A percentile compares a stretch with the other conserved stretches of the same genome.
Evolutionary conservation across 2,888 invertebrate species (phyloP).

Genomic region (Synergus umbraculus): DNA sequence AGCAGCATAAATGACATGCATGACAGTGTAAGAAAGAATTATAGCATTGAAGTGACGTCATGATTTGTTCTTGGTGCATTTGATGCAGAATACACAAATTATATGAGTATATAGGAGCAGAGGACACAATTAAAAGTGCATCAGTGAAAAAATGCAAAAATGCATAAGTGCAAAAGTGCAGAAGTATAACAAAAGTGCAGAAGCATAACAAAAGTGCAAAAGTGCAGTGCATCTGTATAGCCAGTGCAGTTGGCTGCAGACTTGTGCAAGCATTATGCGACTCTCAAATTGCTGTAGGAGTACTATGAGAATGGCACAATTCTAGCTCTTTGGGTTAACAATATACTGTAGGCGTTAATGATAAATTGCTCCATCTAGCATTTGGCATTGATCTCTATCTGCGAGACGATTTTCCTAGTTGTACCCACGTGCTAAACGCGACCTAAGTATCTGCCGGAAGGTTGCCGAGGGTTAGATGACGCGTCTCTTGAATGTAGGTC

Average conservation of each 20-base stretch:
- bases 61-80: constrained; percentile 4
- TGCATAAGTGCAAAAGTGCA: not conserved
- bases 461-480: constrained; percentile 39
- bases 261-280: constrained; percentile 42
- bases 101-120: not conserved
- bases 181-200: too few species aligned
- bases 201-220: too few species aligned
- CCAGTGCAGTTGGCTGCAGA: not conserved
- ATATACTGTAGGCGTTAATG: constrained; percentile 73
- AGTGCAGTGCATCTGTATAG: not conserved
- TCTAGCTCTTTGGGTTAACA: constrained; percentile 67
- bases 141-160: too few species aligned
- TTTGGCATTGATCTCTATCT: constrained; percentile 76
- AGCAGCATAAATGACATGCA: not conserved
- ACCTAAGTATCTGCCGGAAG: constrained; percentile 36
- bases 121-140: not conserved
- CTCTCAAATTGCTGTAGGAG: constrained; percentile 64
- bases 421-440: constrained; percentile 21
- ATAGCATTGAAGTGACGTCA: constrained; percentile 8
- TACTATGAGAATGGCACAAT: constrained; percentile 65
- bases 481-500: constrained; percentile 21
- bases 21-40: not conserved
- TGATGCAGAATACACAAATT: not conserved
- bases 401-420: constrained; percentile 50
- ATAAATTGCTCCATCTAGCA: constrained; percentile 69